A percentile compares a stretch with the other conserved stretches of the same genome.
phyloP scores from a whole-genome alignment of 2,797 vertebrate species.

The Chelonia mydas region DNA sequence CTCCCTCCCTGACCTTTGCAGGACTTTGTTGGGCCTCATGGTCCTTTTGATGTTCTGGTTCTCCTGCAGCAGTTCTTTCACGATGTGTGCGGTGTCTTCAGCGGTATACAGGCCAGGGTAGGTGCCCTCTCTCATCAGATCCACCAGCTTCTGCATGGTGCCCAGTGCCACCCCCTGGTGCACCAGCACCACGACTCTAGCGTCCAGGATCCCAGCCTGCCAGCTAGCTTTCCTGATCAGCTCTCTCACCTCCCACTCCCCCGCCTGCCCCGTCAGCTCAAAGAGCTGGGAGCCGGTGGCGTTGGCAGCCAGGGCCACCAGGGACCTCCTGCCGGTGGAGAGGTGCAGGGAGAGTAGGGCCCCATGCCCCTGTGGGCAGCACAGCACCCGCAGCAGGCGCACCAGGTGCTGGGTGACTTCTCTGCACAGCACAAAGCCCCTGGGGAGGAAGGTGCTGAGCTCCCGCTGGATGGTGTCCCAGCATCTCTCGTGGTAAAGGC shows the following conservation, averaged over 20 bases:
- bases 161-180: slow-evolving; percentile 72
- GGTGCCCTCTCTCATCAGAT: slow-evolving; percentile 78
- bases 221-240: slow-evolving; percentile 80
- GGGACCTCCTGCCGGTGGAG: slow-evolving; percentile 85
- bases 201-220: slow-evolving; percentile 67
- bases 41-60: slow-evolving; percentile 55
- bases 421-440: slow-evolving; percentile 67
- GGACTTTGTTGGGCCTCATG: slow-evolving; percentile 67
- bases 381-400: slow-evolving; percentile 82
- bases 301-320: slow-evolving; percentile 80
- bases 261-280: slow-evolving; percentile 75
- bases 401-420: slow-evolving; percentile 81
- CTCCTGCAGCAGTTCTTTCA: slow-evolving; percentile 69
- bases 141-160: slow-evolving; percentile 80
- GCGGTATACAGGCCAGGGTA: slow-evolving; percentile 80
- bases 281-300: slow-evolving; percentile 79
- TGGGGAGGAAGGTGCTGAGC: slow-evolving; percentile 62
- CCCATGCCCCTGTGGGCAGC: slow-evolving; percentile 84
- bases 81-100: slow-evolving; percentile 73
- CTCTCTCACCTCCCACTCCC: slow-evolving; percentile 65
- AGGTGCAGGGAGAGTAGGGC: slow-evolving; percentile 77
- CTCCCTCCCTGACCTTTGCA: slow-evolving; percentile 79
- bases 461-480: slow-evolving; percentile 51
- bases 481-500: slow-evolving; percentile 78
- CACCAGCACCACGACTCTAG: slow-evolving; percentile 81